Percentiles rank a stretch among this genome's conserved stretches.
Evolutionary conservation across 2,113 vertebrate species (phyloP).

Genomic region (Salvelinus alpinus): DNA sequence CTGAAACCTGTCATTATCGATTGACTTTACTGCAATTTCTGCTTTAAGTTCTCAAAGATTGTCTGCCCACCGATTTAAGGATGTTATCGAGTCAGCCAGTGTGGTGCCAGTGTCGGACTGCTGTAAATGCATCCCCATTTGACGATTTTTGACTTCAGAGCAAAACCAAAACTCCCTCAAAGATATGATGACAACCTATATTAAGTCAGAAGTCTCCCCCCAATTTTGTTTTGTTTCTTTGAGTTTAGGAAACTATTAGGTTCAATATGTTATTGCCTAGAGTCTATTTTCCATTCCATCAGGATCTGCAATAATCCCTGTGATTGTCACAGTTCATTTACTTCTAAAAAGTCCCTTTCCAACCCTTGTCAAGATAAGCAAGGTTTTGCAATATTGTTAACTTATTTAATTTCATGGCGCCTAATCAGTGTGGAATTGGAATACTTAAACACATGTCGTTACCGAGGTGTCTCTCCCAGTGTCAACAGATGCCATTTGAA

Average conservation of each 20-base stretch:
- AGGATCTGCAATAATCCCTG: conserved; percentile 24
- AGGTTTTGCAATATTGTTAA: conserved; percentile 13
- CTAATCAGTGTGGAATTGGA: conserved; percentile 48
- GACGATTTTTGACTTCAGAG: not conserved
- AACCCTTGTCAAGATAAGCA: conserved; percentile 50
- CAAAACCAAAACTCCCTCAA: not conserved
- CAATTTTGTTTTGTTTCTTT: not conserved
- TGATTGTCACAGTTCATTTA: conserved; percentile 38
- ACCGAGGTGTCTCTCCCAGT: not conserved
- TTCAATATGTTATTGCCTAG: too few species aligned
- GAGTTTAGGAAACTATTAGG: not conserved
- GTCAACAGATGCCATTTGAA: conserved; percentile 33
- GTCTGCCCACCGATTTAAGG: conserved; percentile 70
- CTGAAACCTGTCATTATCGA: conserved; percentile 76
- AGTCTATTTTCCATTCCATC: not conserved
- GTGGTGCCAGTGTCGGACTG: conserved; percentile 2
- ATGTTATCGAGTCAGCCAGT: conserved; percentile 31
- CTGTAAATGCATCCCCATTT: conserved; percentile 14
- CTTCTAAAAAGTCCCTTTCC: conserved; percentile 58
- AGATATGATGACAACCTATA: conserved; percentile 8
- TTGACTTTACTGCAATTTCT: conserved; percentile 76
- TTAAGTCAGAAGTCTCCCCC: not conserved
- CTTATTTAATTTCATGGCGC: conserved; percentile 55
- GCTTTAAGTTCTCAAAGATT: conserved; percentile 73
- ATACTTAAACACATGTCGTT: conserved; percentile 37